Base-by-base conservation (phyloP, 2,888 invertebrate genomes). In the Dioctria linearis region DNA sequence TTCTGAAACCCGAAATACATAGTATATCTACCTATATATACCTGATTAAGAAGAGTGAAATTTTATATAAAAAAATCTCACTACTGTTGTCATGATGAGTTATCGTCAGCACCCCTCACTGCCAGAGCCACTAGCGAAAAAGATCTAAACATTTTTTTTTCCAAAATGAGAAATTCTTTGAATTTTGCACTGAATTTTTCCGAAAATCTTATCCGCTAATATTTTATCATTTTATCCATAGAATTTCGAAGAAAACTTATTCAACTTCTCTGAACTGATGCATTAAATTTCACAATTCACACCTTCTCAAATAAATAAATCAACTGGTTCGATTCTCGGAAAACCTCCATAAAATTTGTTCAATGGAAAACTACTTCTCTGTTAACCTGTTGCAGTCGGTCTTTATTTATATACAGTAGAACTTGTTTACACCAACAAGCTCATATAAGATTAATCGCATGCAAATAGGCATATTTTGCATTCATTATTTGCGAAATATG, bases 241-340 rank as follows among this genome's bases (percentile, higher is more conserved):
- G 54, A 54, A 54, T 11, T 54, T 54, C 54, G 54, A 54, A 54
- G 54, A 54, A 54, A 54, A 54, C 11, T 11, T 54, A 6, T 54
- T 25, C 25, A 11, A 8, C 54, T 54, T 54, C n/a, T 54, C 4
- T n/a, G 54, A 11, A 54, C 4, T 4, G 4, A 1, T 6, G 54
- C 54, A 11, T 54, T n/a, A 54, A 54, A 54, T 54, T 54, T 54
- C 54, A 54, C 54, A 54, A 11, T 54, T 54, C 54, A 54, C 54
- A 54, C 54, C 54, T 54, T 54, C 11, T 4, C 6, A 8, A 54
- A n/a, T n/a, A 54, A 6, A 6, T 11, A 11, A 54, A 54, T 54
- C 25, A 25, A 25, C 25, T 25, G 0, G 25, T 25, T 8, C 54
- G 11, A 54, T 54, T 54, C 54, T 54, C 11, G 4, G 11, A 54